Percentiles rank a stretch among this genome's conserved stretches.
Evolutionary conservation across 1,140 invertebrate species (phyloP).

Genomic region (Saccostrea cuccullata): DNA sequence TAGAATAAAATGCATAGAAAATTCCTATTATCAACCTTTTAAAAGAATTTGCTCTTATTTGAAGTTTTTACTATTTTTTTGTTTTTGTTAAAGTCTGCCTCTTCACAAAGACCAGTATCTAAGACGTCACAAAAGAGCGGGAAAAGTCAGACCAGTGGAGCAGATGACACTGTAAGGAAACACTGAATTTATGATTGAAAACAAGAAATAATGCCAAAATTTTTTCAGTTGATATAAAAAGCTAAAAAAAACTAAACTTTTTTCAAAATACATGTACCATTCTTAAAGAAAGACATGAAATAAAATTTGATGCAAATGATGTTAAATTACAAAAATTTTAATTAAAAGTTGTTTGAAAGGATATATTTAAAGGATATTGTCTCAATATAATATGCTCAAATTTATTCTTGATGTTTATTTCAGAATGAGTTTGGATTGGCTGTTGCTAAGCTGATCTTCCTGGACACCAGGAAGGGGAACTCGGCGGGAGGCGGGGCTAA

Average conservation of each 20-base stretch:
- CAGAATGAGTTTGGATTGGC: slow-evolving; percentile 76
- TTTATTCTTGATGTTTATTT: background rate
- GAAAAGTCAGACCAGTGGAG: slow-evolving; percentile 18
- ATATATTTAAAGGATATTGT: background rate
- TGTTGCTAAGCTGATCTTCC: slow-evolving; percentile 71
- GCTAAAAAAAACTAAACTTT: too few species aligned
- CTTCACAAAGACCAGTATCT: background rate
- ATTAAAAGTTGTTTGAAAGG: background rate
- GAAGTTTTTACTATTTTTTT: too few species aligned
- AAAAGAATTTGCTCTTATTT: too few species aligned
- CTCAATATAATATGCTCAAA: background rate
- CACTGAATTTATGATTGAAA: too few species aligned
- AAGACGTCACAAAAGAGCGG: slow-evolving; percentile 17
- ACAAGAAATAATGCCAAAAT: too few species aligned
- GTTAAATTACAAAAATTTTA: background rate
- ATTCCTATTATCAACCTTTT: too few species aligned
- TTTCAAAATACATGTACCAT: background rate
- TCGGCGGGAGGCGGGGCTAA: slow-evolving; percentile 74
- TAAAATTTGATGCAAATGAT: background rate
- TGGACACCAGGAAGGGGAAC: slow-evolving; percentile 71
- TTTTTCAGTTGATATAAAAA: too few species aligned
- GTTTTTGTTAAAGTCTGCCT: background rate
- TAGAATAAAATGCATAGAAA: too few species aligned
- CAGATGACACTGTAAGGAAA: background rate
- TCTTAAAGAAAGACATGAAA: background rate